A percentile compares a stretch with the other conserved stretches of the same genome.
Evolutionary conservation across 2,797 vertebrate genomes (phyloP).

Genomic region (Epinephelus coioides): DNA sequence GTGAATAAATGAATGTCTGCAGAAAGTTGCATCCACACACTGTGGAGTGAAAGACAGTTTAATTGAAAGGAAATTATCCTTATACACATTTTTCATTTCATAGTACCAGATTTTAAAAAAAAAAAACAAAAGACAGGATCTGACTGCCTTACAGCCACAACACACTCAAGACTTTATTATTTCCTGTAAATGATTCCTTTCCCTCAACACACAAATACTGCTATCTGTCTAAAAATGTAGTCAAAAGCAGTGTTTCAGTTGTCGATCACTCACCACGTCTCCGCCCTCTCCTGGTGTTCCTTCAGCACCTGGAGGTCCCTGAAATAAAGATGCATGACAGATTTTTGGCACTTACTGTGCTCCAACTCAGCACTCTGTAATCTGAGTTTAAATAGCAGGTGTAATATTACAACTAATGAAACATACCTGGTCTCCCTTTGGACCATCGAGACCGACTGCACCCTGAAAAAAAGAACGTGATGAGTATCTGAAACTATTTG

Average conservation of each 20-base stretch:
- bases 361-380: constrained; percentile 1
- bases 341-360: background rate
- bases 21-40: background rate
- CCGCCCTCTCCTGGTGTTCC: constrained; percentile 91
- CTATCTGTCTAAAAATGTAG: background rate
- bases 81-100: background rate
- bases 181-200: background rate
- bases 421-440: constrained; percentile 92
- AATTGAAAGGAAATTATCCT: background rate
- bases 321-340: constrained; percentile 34
- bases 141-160: too few relatives aligned
- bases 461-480: constrained; percentile 85
- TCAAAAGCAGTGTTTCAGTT: background rate
- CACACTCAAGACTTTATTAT: background rate
- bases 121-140: background rate
- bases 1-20: background rate
- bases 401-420: background rate
- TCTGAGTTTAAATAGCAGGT: background rate
- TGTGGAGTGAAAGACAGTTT: background rate
- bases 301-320: constrained; percentile 93
- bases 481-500: background rate
- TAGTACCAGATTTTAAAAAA: background rate
- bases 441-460: constrained; percentile 90
- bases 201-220: too few relatives aligned
- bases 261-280: constrained; percentile 88